Base-by-base conservation (phyloP, 2,113 vertebrate genomes). In the Lates calcarifer region DNA sequence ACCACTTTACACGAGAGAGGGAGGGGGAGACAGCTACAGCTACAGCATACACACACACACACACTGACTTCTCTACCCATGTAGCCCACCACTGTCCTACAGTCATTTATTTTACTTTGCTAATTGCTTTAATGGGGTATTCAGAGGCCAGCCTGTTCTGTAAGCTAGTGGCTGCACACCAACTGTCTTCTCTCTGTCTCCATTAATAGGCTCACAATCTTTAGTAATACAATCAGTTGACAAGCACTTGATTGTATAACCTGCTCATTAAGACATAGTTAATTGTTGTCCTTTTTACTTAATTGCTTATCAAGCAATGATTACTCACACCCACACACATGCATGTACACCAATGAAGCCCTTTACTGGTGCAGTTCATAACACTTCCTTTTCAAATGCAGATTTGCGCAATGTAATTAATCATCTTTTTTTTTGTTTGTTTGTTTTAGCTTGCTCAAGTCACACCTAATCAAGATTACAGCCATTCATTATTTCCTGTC, bases 51-150 rank as follows among this genome's bases (percentile, higher is more conserved):
- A 31, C 26, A 29, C 56, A 29, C 13, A 18, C 4, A 57, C 15
- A 58, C 29, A 47, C 53, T 56, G 51, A 41, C 61, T 72, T 56
- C 53, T 22, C 45, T 74, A 57, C 56, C 57, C 49, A 51, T 56
- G 64, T 70, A 77, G 60, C 53, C 55, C 76, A 63, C 49, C 45
- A 63, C 67, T 79, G 72, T 85, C 81, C 62, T 73, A 57, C 76
- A 43, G 65, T 82, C 81, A 80, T 85, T 89, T 79, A 74, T 89
- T 88, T 84, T 79, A 90, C 76, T 77, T 81, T 77, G 64, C 79
- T 89, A 88, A 90, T 90, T 83, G 76, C 81, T 78, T 74, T 88
- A 89, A 89, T 88, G 72, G 84, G 51, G 55, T 77, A 86, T 83
- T 80, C 63, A 41, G 77, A 65, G 72, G 35, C 56, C 62, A 61